Evolutionary conservation across 1,140 invertebrate genomes (phyloP).

Genomic region (Lasaia peninsularis): DNA sequence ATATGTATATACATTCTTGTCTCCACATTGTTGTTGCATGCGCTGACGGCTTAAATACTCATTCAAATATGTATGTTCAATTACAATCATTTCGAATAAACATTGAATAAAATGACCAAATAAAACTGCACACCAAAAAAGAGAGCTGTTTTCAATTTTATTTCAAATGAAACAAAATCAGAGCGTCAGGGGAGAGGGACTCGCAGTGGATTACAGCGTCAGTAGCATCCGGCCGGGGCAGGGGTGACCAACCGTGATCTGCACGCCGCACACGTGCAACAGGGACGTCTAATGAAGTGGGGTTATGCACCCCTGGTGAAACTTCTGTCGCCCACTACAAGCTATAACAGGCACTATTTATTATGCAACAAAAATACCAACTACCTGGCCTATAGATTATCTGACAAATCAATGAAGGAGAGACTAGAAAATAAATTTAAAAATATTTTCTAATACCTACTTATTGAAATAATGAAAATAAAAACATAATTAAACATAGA

Average conservation of each 20-base stretch:
- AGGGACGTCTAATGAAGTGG: constrained; percentile 62
- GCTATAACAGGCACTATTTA: not conserved
- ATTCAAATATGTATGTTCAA: no score
- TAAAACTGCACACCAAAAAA: not conserved
- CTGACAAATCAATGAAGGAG: no score
- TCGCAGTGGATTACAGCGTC: constrained; percentile 31
- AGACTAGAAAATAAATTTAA: no score
- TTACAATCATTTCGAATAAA: no score
- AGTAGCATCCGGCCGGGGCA: constrained; percentile 38
- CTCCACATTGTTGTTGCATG: no score
- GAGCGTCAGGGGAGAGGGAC: constrained; percentile 32
- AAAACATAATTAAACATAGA: no score
- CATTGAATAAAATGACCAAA: not conserved
- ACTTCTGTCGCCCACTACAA: constrained; percentile 1
- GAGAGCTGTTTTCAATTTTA: constrained; percentile 12
- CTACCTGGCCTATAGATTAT: no score
- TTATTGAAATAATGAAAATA: no score
- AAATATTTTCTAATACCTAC: no score
- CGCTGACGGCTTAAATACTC: no score
- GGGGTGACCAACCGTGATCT: constrained; percentile 38
- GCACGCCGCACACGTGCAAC: constrained; percentile 57
- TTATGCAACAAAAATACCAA: not conserved
- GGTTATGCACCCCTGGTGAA: constrained; percentile 36
- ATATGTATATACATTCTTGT: no score
- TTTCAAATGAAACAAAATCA: constrained; percentile 34